Base-by-base conservation (phyloP, 2,888 invertebrate species). In the Cheilosia vernalis region DNA sequence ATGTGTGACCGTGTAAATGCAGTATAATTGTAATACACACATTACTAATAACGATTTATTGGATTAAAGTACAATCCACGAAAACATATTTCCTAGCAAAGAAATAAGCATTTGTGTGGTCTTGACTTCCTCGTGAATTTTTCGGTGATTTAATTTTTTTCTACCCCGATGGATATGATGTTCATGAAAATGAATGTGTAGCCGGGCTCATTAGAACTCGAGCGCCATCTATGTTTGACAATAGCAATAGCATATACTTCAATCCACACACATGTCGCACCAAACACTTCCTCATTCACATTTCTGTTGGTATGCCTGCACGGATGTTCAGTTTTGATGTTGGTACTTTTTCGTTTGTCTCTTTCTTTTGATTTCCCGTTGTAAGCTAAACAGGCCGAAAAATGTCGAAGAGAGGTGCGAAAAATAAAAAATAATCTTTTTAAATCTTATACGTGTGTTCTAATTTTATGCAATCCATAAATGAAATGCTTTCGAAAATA, bases 361-460 rank as follows among this genome's bases (percentile, higher is more conserved):
- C 90, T 89, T 90, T 91, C 90, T 90, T 90, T 90, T 90, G 88
- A 89, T 89, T 91, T 90, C 90, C 91, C 89, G 74, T 84, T 89
- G 87, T 89, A 93, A 93, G 93, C 93, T 93, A 93, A 93, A 93
- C 89, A 93, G 93, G 89, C 89, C 87, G 88, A 88, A 91, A 91
- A 93, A 94, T 94, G 94, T 94, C 94, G 92, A 94, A 94, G 92
- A 94, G 94, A 94, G 94, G 94, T 94, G 93, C 93, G 93, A 93
- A 92, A 92, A 91, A 90, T 88, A 89, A 88, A 89, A 92, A 81
- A 44, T 74, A 93, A 93, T 89, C 89, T 87, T 86, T 88, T 87
- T 79, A 87, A 89, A 91, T 90, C 89, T 24, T 1, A 10, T 40
- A 15, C 53, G 37, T 69, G 37, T 58, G 30, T 40, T 30, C 17